phyloP scores from a whole-genome alignment of 2,888 invertebrate genomes.

The Pogonocherus hispidulus region DNA sequence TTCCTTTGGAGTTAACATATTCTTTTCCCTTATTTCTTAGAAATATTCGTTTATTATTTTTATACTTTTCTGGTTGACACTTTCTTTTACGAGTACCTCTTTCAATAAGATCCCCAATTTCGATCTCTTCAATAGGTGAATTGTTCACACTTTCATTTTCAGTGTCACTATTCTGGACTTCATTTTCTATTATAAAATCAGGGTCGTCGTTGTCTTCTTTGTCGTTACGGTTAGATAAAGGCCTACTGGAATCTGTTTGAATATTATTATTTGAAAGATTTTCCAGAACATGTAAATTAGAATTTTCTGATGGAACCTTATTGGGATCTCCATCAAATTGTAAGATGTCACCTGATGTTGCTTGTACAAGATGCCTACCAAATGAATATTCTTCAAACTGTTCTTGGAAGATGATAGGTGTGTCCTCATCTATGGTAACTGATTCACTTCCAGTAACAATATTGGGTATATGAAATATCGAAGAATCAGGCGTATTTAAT shows the following conservation, averaged over 20 bases:
- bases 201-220: constrained; percentile 23
- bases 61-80: constrained; percentile 18
- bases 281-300: background rate
- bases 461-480: background rate
- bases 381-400: background rate
- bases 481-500: too few relatives aligned
- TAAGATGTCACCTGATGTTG: background rate
- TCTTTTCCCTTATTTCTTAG: constrained; percentile 12
- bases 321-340: background rate
- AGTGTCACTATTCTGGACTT: constrained; percentile 7
- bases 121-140: constrained; percentile 14
- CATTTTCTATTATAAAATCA: constrained; percentile 15
- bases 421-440: background rate
- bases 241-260: background rate
- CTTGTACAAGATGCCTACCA: background rate
- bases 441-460: background rate
- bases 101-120: constrained; percentile 12
- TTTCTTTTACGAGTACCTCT: constrained; percentile 26
- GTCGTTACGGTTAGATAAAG: constrained; percentile 3
- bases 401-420: background rate
- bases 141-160: constrained; percentile 8
- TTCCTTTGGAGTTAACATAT: constrained; percentile 13
- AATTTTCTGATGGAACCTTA: background rate
- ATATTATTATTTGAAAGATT: background rate
- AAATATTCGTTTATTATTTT: constrained; percentile 17